These are phyloP conservation scores for Litoditis marina DNA, from an alignment of 2,888 invertebrate genomes.

Conservation along the genomic window DNA sequence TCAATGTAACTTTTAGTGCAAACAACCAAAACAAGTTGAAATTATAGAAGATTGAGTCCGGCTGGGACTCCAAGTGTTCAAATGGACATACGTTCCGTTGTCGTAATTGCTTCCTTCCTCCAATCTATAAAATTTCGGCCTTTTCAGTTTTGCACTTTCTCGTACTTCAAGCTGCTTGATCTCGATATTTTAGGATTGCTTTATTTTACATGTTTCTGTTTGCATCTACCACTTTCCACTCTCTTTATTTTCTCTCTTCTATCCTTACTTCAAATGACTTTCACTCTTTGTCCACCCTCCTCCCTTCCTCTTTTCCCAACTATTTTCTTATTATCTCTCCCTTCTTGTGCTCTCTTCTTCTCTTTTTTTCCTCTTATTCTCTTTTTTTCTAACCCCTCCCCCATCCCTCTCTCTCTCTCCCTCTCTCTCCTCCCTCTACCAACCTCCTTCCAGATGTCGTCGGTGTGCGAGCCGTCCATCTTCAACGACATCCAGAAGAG, in stretches of 20 bases:
- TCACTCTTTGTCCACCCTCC: not conserved
- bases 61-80: too few species aligned
- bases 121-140: too few species aligned
- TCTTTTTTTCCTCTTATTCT: slow-evolving; percentile 1
- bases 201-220: too few species aligned
- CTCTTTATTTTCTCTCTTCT: slow-evolving; percentile 3
- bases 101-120: too few species aligned
- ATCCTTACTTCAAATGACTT: not conserved
- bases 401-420: slow-evolving; percentile 6
- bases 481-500: slow-evolving; percentile 65
- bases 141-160: too few species aligned
- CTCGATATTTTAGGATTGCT: too few species aligned
- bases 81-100: too few species aligned
- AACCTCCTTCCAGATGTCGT: not conserved
- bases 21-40: too few species aligned
- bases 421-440: slow-evolving; percentile 3
- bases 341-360: too few species aligned
- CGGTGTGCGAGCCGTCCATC: slow-evolving; percentile 31
- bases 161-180: too few species aligned
- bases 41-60: too few species aligned
- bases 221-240: not conserved
- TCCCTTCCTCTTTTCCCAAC: not conserved
- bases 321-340: not conserved
- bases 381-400: not conserved
- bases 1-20: too few species aligned